Percentiles rank a stretch among this genome's conserved stretches.
phyloP scores from a whole-genome alignment of 2,113 vertebrate species.

The Prietella phreatophila region DNA sequence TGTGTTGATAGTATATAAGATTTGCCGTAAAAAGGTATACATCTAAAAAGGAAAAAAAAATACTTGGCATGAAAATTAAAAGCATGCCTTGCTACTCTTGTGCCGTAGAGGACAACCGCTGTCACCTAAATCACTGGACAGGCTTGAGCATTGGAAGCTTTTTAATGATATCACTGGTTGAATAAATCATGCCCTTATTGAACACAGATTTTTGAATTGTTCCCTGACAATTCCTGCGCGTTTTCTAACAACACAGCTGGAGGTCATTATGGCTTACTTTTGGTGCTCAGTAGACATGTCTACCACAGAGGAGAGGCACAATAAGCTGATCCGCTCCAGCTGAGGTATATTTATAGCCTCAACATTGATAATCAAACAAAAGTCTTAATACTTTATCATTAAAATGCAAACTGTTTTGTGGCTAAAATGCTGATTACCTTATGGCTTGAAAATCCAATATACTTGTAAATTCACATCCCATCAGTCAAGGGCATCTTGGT shows the following conservation, averaged over 20 bases:
- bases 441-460: constrained; percentile 33
- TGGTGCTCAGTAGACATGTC: background rate
- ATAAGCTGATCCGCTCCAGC: background rate
- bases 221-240: too few relatives aligned
- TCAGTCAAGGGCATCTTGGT: constrained; percentile 59
- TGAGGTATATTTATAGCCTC: background rate
- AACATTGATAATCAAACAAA: background rate
- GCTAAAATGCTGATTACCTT: background rate
- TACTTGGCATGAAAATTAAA: background rate
- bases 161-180: background rate
- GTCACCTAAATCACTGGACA: background rate
- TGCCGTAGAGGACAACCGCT: background rate
- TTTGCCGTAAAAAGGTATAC: background rate
- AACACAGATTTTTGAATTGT: background rate
- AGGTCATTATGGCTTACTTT: background rate
- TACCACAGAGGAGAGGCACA: background rate
- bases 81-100: background rate
- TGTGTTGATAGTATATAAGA: background rate
- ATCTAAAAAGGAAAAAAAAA: background rate
- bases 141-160: background rate
- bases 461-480: constrained; percentile 49
- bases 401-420: background rate
- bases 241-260: constrained; percentile 9
- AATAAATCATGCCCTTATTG: background rate
- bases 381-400: constrained; percentile 2